Base-by-base conservation (phyloP, 2,113 vertebrate species). In the Mola mola region DNA sequence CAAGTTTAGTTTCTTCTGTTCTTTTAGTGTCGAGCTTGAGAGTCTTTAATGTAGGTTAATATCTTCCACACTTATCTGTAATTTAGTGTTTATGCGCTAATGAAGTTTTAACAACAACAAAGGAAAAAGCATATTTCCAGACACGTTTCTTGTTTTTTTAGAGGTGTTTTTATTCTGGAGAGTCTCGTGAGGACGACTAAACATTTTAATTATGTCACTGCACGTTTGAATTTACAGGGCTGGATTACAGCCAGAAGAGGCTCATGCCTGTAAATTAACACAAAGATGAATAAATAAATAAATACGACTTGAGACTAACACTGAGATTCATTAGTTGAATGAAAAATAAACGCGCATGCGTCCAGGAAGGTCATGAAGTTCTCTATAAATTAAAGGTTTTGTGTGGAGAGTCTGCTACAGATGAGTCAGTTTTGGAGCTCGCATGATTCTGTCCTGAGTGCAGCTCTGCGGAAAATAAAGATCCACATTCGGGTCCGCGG, bases 371-470 rank as follows among this genome's bases (percentile, higher is more conserved):
- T n/a, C n/a, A 20, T 15, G 5, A 6, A 17, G 29, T 16, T n/a
- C 36, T 15, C 15, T 9, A 31, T 52, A n/a, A 20, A 55, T 61
- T 8, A 21, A 16, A 31, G 8, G 15, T 6, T 28, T 17, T 22
- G n/a, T 17, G 2, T 4, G 15, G 13, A 16, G 7, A 1, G 29
- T 22, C 16, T 16, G 40, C 93, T 95, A 97, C 93, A 96, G 93
- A 90, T 98, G 95, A 81, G 95, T 97, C 85, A 97, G 83, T 84
- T 95, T 98, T 67, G 95, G 95, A 59, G 94, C 95, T 82, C 93
- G 94, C 90, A 95, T 87, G 90, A 96, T 95, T 92, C 95, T 94
- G 88, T 95, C 94, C 91, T 95, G 95, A 90, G 88, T 72, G 47
- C 94, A 94, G 84, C 93, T 93, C 34, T 92, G 79, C 11, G 92